Evolutionary conservation across 92 coral and sea anemone species (phyloP).

Genomic region (Isaurus tuberculatus): DNA sequence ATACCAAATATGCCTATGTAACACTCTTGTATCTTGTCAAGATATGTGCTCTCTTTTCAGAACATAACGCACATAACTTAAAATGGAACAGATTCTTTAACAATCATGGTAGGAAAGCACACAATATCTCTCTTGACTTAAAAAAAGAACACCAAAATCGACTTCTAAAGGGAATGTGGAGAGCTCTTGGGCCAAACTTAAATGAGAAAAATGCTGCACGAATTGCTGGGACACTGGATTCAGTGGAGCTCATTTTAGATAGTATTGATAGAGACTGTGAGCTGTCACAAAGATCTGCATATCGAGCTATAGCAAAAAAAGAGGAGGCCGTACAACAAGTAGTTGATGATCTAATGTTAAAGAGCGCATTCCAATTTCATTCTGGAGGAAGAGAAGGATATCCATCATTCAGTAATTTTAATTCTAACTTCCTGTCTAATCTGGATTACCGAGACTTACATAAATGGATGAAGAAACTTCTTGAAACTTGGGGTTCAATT

Average conservation of each 20-base stretch:
- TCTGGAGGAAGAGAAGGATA: conserved; percentile 9
- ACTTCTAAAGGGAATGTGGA: conserved; percentile 64
- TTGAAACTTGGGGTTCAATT: conserved; percentile 26
- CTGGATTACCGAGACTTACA: conserved; percentile 22
- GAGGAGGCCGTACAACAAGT: conserved; percentile 33
- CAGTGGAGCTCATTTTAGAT: conserved; percentile 49
- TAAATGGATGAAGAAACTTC: conserved; percentile 8
- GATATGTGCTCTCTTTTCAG: conserved; percentile 55
- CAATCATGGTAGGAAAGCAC: conserved; percentile 66
- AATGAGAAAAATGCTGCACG: conserved; percentile 68
- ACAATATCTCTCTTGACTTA: conserved; percentile 66
- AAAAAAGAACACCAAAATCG: conserved; percentile 70
- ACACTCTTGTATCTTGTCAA: conserved; percentile 54
- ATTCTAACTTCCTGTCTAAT: neutral
- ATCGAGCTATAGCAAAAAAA: conserved; percentile 44
- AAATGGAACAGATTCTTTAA: conserved; percentile 72
- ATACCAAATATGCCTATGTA: conserved; percentile 69
- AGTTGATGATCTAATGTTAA: neutral
- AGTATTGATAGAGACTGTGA: conserved; percentile 62
- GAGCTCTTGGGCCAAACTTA: conserved; percentile 68
- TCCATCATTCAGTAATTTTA: conserved; percentile 17
- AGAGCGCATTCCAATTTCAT: conserved; percentile 2
- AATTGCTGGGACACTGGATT: conserved; percentile 66
- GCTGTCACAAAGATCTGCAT: conserved; percentile 6
- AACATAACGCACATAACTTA: conserved; percentile 58